These are phyloP conservation scores for Castor canadensis DNA, from an alignment of 2,113 vertebrate species.

Conservation along the genomic window DNA sequence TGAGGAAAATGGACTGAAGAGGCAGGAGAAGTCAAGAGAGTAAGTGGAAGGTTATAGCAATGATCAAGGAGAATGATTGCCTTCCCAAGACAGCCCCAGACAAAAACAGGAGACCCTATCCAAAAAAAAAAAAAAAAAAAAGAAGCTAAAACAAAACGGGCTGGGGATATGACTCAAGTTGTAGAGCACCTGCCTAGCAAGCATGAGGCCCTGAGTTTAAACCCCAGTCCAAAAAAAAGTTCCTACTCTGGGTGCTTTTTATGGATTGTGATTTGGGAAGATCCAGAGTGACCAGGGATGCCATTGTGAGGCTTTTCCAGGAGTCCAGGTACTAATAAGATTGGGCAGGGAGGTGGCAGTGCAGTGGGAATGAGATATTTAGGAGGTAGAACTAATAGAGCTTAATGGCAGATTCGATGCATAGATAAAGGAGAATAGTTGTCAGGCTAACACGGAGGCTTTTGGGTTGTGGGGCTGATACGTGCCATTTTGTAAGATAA, in stretches of 20 bases:
- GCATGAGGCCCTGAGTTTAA: no score
- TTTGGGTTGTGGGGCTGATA: neutral
- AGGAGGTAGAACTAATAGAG: neutral
- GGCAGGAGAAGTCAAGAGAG: neutral
- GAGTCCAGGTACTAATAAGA: neutral
- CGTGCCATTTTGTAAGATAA: neutral
- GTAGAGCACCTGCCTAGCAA: no score
- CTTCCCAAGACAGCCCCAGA: no score
- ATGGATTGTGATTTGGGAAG: neutral
- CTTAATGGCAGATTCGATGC: neutral
- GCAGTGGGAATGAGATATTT: neutral
- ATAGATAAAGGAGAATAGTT: neutral
- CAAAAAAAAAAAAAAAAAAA: no score
- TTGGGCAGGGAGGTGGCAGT: neutral
- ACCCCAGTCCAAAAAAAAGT: no score
- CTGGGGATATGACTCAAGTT: no score
- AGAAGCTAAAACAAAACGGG: no score
- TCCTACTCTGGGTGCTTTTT: neutral
- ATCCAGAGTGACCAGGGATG: neutral
- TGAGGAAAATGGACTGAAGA: neutral
- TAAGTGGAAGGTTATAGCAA: neutral
- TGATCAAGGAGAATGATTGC: neutral
- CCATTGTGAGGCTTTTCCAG: neutral
- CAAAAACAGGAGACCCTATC: no score
- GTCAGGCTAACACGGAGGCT: neutral